phyloP scores from a whole-genome alignment of 2,113 vertebrate species.

The Tetrao urogallus region DNA sequence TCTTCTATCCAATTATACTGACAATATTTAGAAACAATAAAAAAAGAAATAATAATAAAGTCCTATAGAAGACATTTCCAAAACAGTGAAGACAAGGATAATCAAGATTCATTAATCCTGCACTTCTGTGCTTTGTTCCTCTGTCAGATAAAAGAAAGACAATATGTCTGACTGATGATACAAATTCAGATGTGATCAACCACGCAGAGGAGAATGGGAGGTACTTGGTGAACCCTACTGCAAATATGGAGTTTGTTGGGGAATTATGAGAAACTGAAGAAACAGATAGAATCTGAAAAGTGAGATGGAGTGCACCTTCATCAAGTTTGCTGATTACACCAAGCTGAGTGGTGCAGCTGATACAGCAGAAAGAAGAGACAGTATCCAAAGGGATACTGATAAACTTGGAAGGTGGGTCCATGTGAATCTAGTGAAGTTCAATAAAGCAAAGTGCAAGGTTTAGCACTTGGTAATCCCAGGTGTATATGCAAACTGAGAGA shows the following conservation, averaged over 20 bases:
- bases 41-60: neutral
- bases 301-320: neutral
- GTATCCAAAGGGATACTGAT: no score
- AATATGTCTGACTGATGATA: neutral
- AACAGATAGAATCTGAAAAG: neutral
- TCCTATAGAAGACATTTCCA: neutral
- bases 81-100: neutral
- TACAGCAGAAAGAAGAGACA: no score
- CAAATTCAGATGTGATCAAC: slow-evolving; percentile 8
- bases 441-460: no score
- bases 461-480: no score
- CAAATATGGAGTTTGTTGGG: neutral
- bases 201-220: neutral
- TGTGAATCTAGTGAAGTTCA: no score
- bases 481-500: no score
- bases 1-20: neutral
- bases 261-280: neutral
- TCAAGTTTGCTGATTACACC: no score
- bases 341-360: no score
- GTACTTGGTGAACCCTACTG: slow-evolving; percentile 40
- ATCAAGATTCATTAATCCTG: slow-evolving; percentile 32
- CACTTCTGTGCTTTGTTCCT: neutral
- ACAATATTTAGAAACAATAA: neutral
- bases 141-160: neutral
- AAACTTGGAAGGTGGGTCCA: no score